Evolutionary conservation across 2,113 vertebrate species (phyloP).

Genomic region (Papio anubis): DNA sequence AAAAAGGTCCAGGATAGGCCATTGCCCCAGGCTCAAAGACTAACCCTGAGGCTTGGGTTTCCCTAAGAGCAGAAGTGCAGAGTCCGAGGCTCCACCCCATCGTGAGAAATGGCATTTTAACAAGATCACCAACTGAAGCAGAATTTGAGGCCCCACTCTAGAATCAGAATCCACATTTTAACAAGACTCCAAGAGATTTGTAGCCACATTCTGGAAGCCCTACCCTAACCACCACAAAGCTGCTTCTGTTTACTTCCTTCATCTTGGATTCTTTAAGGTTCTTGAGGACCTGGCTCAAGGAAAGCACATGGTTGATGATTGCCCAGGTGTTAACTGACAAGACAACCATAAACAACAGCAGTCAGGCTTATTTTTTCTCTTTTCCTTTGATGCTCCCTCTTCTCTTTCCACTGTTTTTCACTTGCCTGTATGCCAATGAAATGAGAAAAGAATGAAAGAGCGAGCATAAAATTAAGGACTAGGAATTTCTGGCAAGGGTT

Average conservation of each 20-base stretch:
- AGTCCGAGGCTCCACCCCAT: not conserved
- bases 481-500: not conserved
- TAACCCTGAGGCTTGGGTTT: not conserved
- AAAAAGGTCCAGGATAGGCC: not conserved
- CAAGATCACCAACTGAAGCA: not conserved
- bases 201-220: not conserved
- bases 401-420: not conserved
- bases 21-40: not conserved
- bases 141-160: not conserved
- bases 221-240: not conserved
- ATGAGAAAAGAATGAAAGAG: not conserved
- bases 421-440: not conserved
- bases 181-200: not conserved
- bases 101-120: not conserved
- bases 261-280: not conserved
- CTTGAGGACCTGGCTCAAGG: not conserved
- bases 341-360: not conserved
- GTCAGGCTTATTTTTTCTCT: not conserved
- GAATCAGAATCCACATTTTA: not conserved
- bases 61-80: not conserved
- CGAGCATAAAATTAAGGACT: not conserved
- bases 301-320: not conserved
- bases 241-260: not conserved
- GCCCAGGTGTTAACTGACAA: not conserved
- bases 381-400: not conserved